Base-by-base conservation (phyloP, 2,888 invertebrate species). In the Xylota segnis region DNA sequence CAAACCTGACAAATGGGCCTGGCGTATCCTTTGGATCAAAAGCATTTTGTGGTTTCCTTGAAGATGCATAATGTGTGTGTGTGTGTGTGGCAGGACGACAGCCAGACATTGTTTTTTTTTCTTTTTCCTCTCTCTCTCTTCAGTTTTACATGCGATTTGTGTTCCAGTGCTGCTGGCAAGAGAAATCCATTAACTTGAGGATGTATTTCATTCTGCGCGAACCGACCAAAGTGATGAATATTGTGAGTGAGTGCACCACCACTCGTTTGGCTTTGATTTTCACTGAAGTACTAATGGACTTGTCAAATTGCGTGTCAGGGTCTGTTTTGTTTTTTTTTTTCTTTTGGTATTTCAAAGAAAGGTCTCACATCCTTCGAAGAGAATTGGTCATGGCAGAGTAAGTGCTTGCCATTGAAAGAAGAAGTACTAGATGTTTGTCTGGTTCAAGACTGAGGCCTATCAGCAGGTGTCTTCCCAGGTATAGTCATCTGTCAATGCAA, bases 151-250 rank as follows among this genome's bases (percentile, higher is more conserved):
- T 37, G 27, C 34, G 27, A 63, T n/a, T 71, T 72, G 9, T 27
- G 70, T 18, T 71, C 50, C 54, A 50, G 40, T 47, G 45, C 45
- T 32, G 34, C 37, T 34, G 18, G 43, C 63, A 76, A 56, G 76
- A 77, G 76, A 82, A 86, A 81, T 86, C 86, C 86, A 86, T 86
- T 86, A 82, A 82, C 52, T 79, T 58, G 71, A 37, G 74, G 59
- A 74, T 45, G 32, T 50, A 16, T 58, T 75, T 82, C 50, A 65
- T 43, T 50, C 45, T n/a, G 2, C 18, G 45, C 23, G 40, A 47
- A 68, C 32, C 14, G 34, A 68, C 32, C 14, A n/a, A 40, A 52
- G 45, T 74, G 61, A 61, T 59, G 65, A 29, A 59, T 66, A 63
- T 50, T 54, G 40, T 23, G 12, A 61, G 18, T 52, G 54, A 61